phyloP scores from a whole-genome alignment of 1,140 invertebrate species.

The Drosophila athabasca region DNA sequence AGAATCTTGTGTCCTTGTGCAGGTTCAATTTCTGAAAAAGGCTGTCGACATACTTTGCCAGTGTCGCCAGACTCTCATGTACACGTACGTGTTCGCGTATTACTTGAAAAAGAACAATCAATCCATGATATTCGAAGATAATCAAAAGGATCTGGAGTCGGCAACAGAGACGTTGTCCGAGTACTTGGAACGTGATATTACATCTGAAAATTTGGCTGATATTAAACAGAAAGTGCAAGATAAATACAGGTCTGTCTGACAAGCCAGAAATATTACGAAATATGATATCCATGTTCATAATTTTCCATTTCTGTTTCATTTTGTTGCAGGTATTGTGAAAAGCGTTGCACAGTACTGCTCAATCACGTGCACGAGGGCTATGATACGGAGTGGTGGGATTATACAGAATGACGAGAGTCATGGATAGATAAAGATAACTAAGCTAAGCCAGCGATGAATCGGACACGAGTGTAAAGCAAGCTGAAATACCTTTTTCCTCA shows the following conservation, averaged over 20 bases:
- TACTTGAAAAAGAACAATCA: slow-evolving; percentile 99
- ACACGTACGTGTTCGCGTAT: slow-evolving; percentile 99
- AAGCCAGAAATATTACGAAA: too few species aligned
- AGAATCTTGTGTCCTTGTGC: slow-evolving; percentile 26
- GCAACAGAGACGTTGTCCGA: slow-evolving; percentile 98
- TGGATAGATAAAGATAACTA: slow-evolving; percentile 82
- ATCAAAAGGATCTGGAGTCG: slow-evolving; percentile 98
- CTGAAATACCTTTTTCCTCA: too few species aligned
- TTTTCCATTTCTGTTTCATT: background rate
- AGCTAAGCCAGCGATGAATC: slow-evolving; percentile 44
- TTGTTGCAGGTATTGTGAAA: slow-evolving; percentile 96
- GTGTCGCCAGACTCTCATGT: slow-evolving; percentile 99
- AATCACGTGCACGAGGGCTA: slow-evolving; percentile 99
- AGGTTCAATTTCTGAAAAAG: slow-evolving; percentile 98
- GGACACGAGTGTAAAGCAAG: slow-evolving; percentile 21
- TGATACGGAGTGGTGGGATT: slow-evolving; percentile 99
- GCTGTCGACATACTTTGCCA: slow-evolving; percentile 99
- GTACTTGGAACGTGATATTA: slow-evolving; percentile 99
- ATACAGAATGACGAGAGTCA: slow-evolving; percentile 89
- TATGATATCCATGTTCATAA: too few species aligned
- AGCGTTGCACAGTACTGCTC: slow-evolving; percentile 95
- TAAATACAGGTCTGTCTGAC: slow-evolving; percentile 91
- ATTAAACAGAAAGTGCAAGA: slow-evolving; percentile 99
- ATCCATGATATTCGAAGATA: slow-evolving; percentile 99
- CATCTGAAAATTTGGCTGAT: slow-evolving; percentile 97